These are phyloP conservation scores for Proisotoma minuta DNA, from an alignment of 2,888 invertebrate species.

Conservation along the genomic window DNA sequence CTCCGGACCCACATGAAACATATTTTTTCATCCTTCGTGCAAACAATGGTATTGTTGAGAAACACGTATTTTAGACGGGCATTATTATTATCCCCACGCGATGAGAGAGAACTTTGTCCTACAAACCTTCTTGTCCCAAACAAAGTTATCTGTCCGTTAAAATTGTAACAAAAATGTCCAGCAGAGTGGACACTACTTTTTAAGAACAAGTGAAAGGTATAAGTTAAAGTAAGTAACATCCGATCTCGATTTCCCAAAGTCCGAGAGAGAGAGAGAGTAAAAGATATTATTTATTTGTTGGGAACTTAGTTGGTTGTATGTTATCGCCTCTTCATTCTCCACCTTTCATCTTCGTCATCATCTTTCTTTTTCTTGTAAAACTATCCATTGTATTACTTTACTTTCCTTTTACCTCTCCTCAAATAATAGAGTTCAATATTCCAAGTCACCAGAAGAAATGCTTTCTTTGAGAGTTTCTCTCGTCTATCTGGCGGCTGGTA, in stretches of 20 bases:
- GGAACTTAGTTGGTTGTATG: background rate
- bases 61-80: no score
- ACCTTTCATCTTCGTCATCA: constrained; percentile 15
- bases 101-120: no score
- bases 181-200: no score
- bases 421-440: background rate
- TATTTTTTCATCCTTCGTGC: no score
- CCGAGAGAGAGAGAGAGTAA: background rate
- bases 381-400: constrained; percentile 14
- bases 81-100: no score
- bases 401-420: constrained; percentile 16
- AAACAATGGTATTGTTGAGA: no score
- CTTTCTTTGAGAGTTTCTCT: constrained; percentile 11
- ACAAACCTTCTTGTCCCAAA: no score
- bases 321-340: background rate
- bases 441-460: constrained; percentile 1
- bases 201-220: no score
- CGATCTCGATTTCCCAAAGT: background rate
- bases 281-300: constrained; percentile 12
- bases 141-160: no score
- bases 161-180: no score
- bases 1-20: no score
- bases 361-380: constrained; percentile 7
- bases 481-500: background rate
- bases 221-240: constrained; percentile 6